These are phyloP conservation scores for Ametastegia equiseti DNA, from an alignment of 2,888 invertebrate genomes.

Conservation along the genomic window DNA sequence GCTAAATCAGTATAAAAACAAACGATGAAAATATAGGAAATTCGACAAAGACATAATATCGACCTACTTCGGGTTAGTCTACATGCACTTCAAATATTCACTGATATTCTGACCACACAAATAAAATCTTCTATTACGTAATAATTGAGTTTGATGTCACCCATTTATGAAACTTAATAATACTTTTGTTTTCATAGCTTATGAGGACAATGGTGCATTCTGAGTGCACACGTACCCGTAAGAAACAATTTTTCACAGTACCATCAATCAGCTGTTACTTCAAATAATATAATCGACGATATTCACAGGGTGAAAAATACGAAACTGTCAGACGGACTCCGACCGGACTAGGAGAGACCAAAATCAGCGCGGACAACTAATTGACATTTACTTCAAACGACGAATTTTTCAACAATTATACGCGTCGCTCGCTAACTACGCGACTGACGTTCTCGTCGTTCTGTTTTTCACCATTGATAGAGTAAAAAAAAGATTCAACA, in stretches of 20 bases:
- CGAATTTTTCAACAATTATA: not conserved
- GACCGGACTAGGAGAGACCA: not conserved
- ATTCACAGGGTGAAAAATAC: not conserved
- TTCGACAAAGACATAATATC: not conserved
- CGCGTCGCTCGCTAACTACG: not conserved
- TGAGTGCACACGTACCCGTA: slow-evolving; percentile 56
- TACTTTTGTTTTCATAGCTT: slow-evolving; percentile 46
- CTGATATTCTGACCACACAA: not conserved
- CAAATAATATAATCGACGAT: not conserved
- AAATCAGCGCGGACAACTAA: not conserved
- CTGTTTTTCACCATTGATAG: slow-evolving; percentile 11
- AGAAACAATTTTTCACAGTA: slow-evolving; percentile 51
- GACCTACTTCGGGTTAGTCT: slow-evolving; percentile 36
- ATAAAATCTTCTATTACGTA: not conserved
- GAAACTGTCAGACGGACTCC: not conserved
- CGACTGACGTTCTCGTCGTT: not conserved
- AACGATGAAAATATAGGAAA: not conserved
- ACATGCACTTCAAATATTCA: not conserved
- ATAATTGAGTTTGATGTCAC: not conserved
- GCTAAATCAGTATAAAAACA: not conserved
- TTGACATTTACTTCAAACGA: slow-evolving; percentile 16
- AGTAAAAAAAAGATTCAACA: not conserved
- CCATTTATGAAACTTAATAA: slow-evolving; percentile 39
- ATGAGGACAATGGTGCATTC: slow-evolving; percentile 46
- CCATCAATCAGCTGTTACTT: slow-evolving; percentile 57